Evolutionary conservation across 2,113 vertebrate genomes (phyloP).

Genomic region (Cygnus atratus): DNA sequence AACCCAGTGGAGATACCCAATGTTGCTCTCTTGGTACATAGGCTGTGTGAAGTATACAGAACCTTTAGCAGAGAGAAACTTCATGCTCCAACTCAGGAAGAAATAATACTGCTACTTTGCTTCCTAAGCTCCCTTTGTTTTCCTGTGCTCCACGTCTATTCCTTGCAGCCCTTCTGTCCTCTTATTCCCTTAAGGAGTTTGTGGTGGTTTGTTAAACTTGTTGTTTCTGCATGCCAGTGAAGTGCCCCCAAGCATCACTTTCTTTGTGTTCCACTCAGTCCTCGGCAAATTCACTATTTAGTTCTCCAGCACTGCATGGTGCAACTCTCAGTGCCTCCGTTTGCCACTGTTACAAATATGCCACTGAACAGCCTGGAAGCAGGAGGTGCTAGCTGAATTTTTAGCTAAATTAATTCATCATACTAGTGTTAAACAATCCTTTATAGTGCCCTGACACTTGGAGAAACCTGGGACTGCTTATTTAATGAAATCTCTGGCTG

Average conservation of each 20-base stretch:
- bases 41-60: not conserved
- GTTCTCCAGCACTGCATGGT: not conserved
- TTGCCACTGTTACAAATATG: not conserved
- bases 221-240: not conserved
- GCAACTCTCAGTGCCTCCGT: not conserved
- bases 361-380: not conserved
- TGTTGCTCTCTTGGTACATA: not conserved
- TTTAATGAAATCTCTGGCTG: not conserved
- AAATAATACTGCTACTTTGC: not conserved
- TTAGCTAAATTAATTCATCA: not conserved
- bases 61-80: not conserved
- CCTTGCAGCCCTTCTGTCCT: not conserved
- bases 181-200: not conserved
- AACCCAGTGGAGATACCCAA: not conserved
- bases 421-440: not conserved
- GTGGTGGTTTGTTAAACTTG: constrained; percentile 1
- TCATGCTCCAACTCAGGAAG: not conserved
- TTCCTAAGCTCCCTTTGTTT: not conserved
- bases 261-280: constrained; percentile 14
- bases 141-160: not conserved
- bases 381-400: not conserved
- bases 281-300: not conserved
- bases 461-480: not conserved
- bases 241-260: not conserved
- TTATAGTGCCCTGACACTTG: not conserved